These are phyloP conservation scores for Siphlonurus alternatus DNA, from an alignment of 2,888 invertebrate genomes.

Conservation along the genomic window DNA sequence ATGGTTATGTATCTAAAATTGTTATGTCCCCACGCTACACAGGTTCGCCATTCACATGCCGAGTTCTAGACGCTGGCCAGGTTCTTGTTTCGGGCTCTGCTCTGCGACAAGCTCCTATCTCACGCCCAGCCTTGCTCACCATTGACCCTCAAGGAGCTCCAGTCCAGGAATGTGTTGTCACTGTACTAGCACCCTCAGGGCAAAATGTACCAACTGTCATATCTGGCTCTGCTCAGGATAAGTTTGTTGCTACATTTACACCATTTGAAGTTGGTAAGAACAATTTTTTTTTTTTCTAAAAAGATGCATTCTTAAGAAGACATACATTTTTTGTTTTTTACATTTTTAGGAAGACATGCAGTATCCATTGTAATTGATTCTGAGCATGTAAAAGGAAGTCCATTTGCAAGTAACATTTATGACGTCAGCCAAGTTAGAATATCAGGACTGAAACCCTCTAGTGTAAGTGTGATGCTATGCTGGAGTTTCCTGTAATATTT, in stretches of 20 bases:
- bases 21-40: constrained; percentile 19
- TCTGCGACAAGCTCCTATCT: constrained; percentile 50
- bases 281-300: background rate
- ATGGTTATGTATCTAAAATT: background rate
- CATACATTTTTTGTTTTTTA: too few species aligned
- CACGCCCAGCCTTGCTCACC: constrained; percentile 39
- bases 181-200: constrained; percentile 70
- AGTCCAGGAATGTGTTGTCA: constrained; percentile 27
- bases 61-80: constrained; percentile 47
- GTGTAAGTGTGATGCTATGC: constrained; percentile 32
- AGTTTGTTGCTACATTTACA: constrained; percentile 61
- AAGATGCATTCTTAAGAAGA: background rate
- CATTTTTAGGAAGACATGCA: constrained; percentile 59
- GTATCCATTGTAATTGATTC: constrained; percentile 68
- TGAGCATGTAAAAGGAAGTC: constrained; percentile 75
- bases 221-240: constrained; percentile 30
- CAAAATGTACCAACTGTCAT: constrained; percentile 40
- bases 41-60: constrained; percentile 87
- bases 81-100: constrained; percentile 47
- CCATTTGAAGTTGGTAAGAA: constrained; percentile 54
- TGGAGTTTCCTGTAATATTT: background rate
- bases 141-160: constrained; percentile 34
- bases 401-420: constrained; percentile 87
- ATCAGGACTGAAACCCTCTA: constrained; percentile 31
- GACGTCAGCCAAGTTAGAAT: constrained; percentile 50